Conservation (phyloP, 2,888 invertebrate species). For the Eutolmus rufibarbis region DNA sequence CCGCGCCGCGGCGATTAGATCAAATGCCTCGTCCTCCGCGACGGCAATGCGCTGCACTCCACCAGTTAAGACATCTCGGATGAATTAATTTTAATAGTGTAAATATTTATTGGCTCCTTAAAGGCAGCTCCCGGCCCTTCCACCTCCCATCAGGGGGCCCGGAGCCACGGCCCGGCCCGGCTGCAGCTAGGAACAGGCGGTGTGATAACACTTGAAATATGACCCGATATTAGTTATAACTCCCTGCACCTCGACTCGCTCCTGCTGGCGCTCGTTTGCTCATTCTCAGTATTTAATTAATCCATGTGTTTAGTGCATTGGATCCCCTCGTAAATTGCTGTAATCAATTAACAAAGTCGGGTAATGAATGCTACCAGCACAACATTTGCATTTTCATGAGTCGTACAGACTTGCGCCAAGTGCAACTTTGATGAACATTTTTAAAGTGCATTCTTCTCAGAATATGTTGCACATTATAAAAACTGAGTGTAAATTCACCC, state of each 20-base stretch:
- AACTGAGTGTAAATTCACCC: too few relatives aligned
- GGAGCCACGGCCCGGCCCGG: neutral
- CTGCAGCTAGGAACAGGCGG: neutral
- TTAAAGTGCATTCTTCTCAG: neutral
- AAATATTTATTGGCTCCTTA: constrained; percentile 37
- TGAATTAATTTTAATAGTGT: constrained; percentile 39
- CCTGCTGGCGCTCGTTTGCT: neutral
- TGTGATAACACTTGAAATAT: constrained; percentile 29
- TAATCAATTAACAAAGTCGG: constrained; percentile 47
- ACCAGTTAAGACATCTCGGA: constrained; percentile 3
- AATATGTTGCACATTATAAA: neutral
- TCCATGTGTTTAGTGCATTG: constrained; percentile 47
- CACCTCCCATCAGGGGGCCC: neutral
- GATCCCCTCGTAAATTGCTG: constrained; percentile 47
- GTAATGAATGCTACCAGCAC: constrained; percentile 47
- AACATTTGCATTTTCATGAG: constrained; percentile 46
- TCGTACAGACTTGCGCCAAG: neutral
- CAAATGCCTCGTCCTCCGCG: neutral
- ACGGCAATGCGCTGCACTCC: neutral
- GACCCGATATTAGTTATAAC: constrained; percentile 24
- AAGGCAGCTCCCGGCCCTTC: neutral
- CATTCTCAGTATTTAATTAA: constrained; percentile 44
- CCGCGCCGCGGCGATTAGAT: neutral
- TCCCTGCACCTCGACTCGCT: neutral
- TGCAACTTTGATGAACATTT: constrained; percentile 43